Evolutionary conservation across 2,797 vertebrate species (phyloP), one percentile per base, ranked within the genome.

Genomic region (Melanotaenia nigrans): DNA sequence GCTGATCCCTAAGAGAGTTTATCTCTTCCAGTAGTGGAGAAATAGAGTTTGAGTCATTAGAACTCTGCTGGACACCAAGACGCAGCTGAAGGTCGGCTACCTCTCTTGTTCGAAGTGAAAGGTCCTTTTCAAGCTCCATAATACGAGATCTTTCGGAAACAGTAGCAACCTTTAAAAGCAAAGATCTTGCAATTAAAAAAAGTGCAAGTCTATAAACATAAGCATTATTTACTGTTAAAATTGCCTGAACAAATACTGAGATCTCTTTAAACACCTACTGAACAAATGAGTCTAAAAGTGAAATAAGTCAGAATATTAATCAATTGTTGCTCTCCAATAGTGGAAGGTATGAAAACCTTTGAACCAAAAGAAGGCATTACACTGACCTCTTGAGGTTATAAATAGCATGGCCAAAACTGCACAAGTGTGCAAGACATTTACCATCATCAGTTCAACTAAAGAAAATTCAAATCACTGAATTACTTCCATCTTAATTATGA

Each of bases 71-170:
- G 77, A 94, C 91, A 68, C 96, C 95, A 24, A 98, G 76, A 74
- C 95, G 95, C 61, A 96, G 93, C 54, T 94, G 95, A 62, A 99
- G 94, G 79, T 97, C 96, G 12, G 94, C 81, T 32, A 96, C 97
- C 77, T 98, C 97, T 86, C 97, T 95, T 30, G 85, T 92, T 77
- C 95, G 92, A 82, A 96, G 83, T 0, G 94, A 88, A 51, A 99
- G 95, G 81, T 99, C 97, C 87, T 91, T 95, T 82, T 99, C 97
- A 69, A 99, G 93, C 78, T 99, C 97, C 96, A 99, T 97, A 76
- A 99, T 99, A 33, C 95, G 96, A 47, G 98, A 99, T 83, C 96
- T 97, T 83, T 99, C 98, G 0, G 98, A 99, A 10, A 99, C 98
- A 0, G 98, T 99, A 55, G 97, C 97, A 87, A 99, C 98, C 98